Conservation (phyloP, 2,888 invertebrate species). For the Drosophila algonquin region DNA sequence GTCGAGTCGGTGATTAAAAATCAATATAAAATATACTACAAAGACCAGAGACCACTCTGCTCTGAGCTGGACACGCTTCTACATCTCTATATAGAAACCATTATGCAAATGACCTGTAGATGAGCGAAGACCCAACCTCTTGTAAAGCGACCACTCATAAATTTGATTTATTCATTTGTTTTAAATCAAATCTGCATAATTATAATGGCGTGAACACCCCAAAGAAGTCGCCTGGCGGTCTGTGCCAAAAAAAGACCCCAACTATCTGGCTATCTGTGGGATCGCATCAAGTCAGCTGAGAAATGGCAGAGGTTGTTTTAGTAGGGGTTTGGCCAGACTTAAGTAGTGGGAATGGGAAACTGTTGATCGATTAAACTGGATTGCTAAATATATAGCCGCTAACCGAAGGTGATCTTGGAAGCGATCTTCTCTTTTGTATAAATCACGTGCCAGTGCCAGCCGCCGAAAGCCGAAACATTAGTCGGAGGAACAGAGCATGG, state of each 20-base stretch:
- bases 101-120: conserved; percentile 35
- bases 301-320: conserved; percentile 27
- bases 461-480: conserved; percentile 41
- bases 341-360: conserved; percentile 39
- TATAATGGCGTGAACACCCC: conserved; percentile 56
- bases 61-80: conserved; percentile 19
- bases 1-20: conserved; percentile 63
- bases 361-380: conserved; percentile 63
- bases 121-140: conserved; percentile 40
- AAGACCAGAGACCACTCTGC: too few relatives aligned
- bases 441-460: conserved; percentile 61
- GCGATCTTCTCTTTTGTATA: conserved; percentile 60
- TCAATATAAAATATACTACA: conserved; percentile 62
- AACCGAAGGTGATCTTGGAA: conserved; percentile 13
- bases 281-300: conserved; percentile 9
- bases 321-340: conserved; percentile 24
- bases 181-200: conserved; percentile 69
- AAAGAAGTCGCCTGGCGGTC: conserved; percentile 33
- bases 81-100: conserved; percentile 32
- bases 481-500: conserved; percentile 16
- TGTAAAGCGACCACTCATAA: conserved; percentile 46
- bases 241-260: conserved; percentile 26
- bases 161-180: conserved; percentile 58
- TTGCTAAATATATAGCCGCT: conserved; percentile 44
- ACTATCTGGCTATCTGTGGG: conserved; percentile 2